Evolutionary conservation across 2,113 vertebrate genomes (phyloP).

Genomic region (Amazona vittata): DNA sequence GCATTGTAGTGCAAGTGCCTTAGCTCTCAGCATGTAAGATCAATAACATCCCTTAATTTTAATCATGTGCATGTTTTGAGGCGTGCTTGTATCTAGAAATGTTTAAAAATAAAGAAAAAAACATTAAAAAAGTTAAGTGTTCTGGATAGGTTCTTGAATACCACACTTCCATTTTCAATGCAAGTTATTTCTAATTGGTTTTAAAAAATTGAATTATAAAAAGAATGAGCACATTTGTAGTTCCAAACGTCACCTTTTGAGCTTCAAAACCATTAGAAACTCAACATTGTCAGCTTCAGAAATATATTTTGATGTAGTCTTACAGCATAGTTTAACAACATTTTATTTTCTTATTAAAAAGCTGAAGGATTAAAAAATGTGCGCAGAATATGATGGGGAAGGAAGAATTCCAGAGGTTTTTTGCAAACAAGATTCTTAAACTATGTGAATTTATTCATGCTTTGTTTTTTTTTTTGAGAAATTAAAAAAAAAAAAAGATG

Average conservation of each 20-base stretch:
- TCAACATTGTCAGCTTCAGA: not conserved
- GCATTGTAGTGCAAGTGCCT: not conserved
- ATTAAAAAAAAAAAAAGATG: not conserved
- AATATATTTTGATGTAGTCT: not conserved
- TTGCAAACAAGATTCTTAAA: not conserved
- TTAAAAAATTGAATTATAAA: not conserved
- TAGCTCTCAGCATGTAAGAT: not conserved
- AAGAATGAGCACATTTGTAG: not conserved
- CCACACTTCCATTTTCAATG: not conserved
- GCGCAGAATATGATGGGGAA: not conserved
- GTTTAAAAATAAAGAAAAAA: rapidly evolving
- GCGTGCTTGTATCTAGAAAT: not conserved
- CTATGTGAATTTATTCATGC: not conserved
- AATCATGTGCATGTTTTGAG: not conserved
- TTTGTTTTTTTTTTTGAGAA: not conserved
- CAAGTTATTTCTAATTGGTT: not conserved
- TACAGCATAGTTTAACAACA: not conserved
- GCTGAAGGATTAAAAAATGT: not conserved
- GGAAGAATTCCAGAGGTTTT: not conserved
- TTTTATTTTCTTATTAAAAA: not conserved
- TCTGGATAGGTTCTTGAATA: not conserved
- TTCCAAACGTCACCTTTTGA: not conserved
- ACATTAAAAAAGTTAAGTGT: not conserved
- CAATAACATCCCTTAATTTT: not conserved
- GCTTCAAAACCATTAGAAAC: not conserved